These are phyloP conservation scores for Caenorhabditis latens DNA, from an alignment of 1,140 invertebrate species.

Conservation along the genomic window DNA sequence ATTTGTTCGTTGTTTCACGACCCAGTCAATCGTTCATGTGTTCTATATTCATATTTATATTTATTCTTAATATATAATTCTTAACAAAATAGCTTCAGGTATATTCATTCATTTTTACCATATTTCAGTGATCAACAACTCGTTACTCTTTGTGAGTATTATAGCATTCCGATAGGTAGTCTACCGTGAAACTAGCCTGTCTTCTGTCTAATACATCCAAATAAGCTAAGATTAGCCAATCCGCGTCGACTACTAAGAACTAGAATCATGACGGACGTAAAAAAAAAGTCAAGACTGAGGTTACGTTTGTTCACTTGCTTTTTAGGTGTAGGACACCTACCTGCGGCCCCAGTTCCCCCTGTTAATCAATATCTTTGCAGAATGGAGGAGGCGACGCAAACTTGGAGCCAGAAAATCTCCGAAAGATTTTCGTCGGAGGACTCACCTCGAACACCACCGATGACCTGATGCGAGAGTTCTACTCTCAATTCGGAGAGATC, in stretches of 20 bases:
- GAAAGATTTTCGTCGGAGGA: constrained; percentile 97
- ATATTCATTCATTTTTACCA: not conserved
- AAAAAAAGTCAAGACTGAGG: constrained; percentile 43
- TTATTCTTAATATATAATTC: not conserved
- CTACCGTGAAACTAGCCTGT: constrained; percentile 36
- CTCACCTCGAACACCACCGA: constrained; percentile 94
- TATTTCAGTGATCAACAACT: constrained; percentile 29
- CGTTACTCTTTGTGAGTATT: not conserved
- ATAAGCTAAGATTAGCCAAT: constrained; percentile 31
- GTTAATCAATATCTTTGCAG: not conserved
- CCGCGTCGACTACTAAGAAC: not conserved
- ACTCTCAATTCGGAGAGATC: constrained; percentile 96
- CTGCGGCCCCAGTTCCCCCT: not conserved
- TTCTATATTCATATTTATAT: not conserved
- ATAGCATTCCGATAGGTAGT: constrained; percentile 11
- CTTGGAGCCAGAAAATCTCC: constrained; percentile 89
- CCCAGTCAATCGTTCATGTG: not conserved
- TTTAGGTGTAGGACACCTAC: not conserved
- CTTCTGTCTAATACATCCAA: not conserved
- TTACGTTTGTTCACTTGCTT: constrained; percentile 21
- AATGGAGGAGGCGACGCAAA: constrained; percentile 8
- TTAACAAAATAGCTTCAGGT: not conserved
- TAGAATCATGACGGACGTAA: constrained; percentile 19
- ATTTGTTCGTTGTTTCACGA: not conserved
- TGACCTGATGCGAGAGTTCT: constrained; percentile 92